Evolutionary conservation across 2,797 vertebrate genomes (phyloP), one percentile per base, ranked within the genome.

Genomic region (Acomys russatus): DNA sequence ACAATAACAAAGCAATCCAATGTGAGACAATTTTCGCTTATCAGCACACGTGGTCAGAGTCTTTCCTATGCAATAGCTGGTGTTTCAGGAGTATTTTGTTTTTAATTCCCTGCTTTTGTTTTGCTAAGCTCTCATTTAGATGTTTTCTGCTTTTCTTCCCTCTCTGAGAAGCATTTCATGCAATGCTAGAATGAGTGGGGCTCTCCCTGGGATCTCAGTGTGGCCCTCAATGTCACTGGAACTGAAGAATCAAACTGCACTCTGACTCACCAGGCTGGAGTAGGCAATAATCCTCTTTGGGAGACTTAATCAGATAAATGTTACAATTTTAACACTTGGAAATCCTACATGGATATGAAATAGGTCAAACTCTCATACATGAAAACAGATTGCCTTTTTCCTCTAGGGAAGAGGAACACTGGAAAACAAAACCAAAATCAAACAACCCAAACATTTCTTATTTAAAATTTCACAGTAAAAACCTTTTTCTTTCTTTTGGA

Each of bases 311-410:
- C 61, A 79, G 49, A 74, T 22, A 86, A 61, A 35, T 6, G 22
- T 59, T 63, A 68, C 14, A 49, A 66, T 73, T 86, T 84, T 79
- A 64, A 64, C 64, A 66, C 23, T 96, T 10, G 74, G 68, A 89
- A 38, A 15, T 25, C 56, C 56, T 80, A 56, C 56, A 56, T 15
- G 17, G 56, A 77, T 74, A 51, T 22, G 33, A 61, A 82, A 61
- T 22, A 38, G 12, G 22, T 82, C 20, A 68, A 89, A 85, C 54
- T 71, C 93, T 85, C 74, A 95, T 83, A 56, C n/a, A 88, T 35
- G 33, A 63, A 63, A 88, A 44, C 8, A n/a, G 20, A 5, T 25
- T n/a, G 56, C 44, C 4, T 35, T 71, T 56, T 18, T 73, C 17
- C 49, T 33, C 30, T 9, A 6, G 11, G 30, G 18, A 33, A 49